phyloP scores from a whole-genome alignment of 2,113 vertebrate species.

The Scatophagus argus region DNA sequence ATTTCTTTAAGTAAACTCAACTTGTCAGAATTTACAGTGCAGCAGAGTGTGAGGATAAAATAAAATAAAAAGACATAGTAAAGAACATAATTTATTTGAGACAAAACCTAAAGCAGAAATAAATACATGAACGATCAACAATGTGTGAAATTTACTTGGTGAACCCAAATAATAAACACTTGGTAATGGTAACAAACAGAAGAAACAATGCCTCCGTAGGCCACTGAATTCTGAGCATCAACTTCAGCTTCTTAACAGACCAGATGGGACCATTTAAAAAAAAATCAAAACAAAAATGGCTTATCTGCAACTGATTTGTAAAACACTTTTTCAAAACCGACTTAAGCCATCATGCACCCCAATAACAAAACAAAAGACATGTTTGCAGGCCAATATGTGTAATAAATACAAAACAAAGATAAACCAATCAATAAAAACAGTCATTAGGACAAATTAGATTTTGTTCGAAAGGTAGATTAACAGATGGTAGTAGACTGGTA shows the following conservation, averaged over 20 bases:
- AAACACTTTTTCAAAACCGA: constrained; percentile 55
- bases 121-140: constrained; percentile 80
- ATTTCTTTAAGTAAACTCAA: too few species aligned
- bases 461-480: constrained; percentile 46
- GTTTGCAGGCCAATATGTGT: constrained; percentile 69
- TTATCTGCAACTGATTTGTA: constrained; percentile 74
- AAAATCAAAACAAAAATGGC: constrained; percentile 15
- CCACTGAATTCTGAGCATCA: constrained; percentile 63
- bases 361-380: constrained; percentile 69
- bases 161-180: constrained; percentile 74
- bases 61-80: constrained; percentile 37
- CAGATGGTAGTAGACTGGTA: constrained; percentile 28
- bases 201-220: constrained; percentile 38
- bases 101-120: constrained; percentile 81
- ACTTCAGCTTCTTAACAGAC: constrained; percentile 57
- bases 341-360: constrained; percentile 47
- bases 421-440: constrained; percentile 44
- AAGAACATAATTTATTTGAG: constrained; percentile 85
- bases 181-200: constrained; percentile 69
- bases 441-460: constrained; percentile 61
- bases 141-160: constrained; percentile 63
- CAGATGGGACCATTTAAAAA: constrained; percentile 14
- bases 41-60: background rate
- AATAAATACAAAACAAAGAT: constrained; percentile 62
- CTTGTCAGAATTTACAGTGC: too few species aligned